Evolutionary conservation across 2,797 vertebrate genomes (phyloP).

Genomic region (Arvicola amphibius): DNA sequence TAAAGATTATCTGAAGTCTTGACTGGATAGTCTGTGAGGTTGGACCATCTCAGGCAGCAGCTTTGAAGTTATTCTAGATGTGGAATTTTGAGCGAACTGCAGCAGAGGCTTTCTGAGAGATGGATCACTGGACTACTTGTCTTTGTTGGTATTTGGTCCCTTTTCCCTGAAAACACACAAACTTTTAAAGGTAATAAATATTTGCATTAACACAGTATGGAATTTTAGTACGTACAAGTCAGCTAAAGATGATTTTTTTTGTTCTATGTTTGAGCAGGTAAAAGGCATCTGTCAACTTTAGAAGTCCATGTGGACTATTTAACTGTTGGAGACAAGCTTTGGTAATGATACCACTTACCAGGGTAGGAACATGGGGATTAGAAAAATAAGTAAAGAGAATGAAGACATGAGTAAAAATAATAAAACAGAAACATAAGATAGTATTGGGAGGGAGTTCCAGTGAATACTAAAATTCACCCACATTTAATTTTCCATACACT

Average conservation of each 20-base stretch:
- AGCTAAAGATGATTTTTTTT: background rate
- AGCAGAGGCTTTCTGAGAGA: background rate
- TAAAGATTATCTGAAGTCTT: background rate
- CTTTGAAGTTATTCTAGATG: background rate
- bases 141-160: background rate
- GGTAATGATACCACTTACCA: too few relatives aligned
- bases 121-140: background rate
- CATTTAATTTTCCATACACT: too few relatives aligned
- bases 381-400: too few relatives aligned
- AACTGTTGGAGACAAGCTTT: too few relatives aligned
- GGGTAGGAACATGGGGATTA: too few relatives aligned
- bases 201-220: background rate
- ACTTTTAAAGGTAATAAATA: background rate
- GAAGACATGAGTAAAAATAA: too few relatives aligned
- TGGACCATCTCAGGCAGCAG: background rate
- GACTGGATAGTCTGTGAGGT: background rate
- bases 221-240: background rate
- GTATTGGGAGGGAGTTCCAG: too few relatives aligned
- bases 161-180: background rate
- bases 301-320: background rate
- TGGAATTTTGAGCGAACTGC: background rate
- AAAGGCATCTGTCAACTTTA: background rate
- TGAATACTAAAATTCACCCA: too few relatives aligned
- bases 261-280: background rate
- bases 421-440: too few relatives aligned